Conservation (phyloP, 2,797 vertebrate species). For the Leuciscus waleckii region DNA sequence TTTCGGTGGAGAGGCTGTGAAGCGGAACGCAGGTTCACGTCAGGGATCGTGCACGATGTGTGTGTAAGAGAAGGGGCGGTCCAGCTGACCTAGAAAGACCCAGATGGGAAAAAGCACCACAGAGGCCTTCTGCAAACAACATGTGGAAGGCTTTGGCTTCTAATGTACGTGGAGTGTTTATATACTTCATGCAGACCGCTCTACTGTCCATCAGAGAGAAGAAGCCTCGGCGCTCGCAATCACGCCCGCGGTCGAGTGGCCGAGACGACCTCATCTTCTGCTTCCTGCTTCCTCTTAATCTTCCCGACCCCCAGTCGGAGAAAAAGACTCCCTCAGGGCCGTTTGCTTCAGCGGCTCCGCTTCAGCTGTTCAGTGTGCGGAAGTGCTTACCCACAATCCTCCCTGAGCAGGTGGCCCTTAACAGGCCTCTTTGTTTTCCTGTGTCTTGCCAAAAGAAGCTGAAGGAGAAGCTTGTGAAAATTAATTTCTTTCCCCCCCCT, state of each 20-base stretch:
- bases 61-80: conserved; percentile 56
- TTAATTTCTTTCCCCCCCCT: neutral
- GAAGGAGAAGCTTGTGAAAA: conserved; percentile 34
- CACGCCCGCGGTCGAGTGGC: neutral
- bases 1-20: conserved; percentile 54
- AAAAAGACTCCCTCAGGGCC: conserved; percentile 37
- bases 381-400: conserved; percentile 71
- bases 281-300: conserved; percentile 51
- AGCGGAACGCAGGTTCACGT: conserved; percentile 62
- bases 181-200: conserved; percentile 71
- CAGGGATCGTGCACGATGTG: conserved; percentile 53
- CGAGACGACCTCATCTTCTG: conserved; percentile 49
- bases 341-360: conserved; percentile 27
- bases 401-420: conserved; percentile 71
- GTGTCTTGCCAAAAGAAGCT: conserved; percentile 66
- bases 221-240: neutral
- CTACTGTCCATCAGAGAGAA: conserved; percentile 68
- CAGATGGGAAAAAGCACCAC: conserved; percentile 71
- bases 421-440: conserved; percentile 68
- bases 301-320: conserved; percentile 14
- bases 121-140: conserved; percentile 79
- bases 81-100: conserved; percentile 72
- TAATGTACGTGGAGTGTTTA: conserved; percentile 82
- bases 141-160: conserved; percentile 79
- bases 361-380: conserved; percentile 74